Conservation (phyloP, 2,797 vertebrate species). For the Sebastes kiyomatsui region DNA sequence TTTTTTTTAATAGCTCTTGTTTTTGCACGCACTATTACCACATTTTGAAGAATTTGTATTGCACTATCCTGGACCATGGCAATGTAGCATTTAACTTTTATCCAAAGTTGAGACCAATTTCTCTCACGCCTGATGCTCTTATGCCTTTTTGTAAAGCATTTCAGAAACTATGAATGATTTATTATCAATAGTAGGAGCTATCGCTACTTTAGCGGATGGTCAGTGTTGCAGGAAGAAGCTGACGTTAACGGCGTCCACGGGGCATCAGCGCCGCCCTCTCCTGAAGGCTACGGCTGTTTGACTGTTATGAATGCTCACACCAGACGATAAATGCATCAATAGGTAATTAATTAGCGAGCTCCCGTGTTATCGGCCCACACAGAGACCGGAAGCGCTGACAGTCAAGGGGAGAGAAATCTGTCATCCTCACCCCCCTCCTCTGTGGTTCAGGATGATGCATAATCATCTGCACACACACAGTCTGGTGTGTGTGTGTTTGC, state of each 20-base stretch:
- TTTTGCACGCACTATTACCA: neutral
- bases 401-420: conserved; percentile 66
- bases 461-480: conserved; percentile 32
- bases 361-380: conserved; percentile 64
- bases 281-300: conserved; percentile 16
- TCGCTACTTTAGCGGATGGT: neutral
- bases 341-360: conserved; percentile 71
- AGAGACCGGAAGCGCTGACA: conserved; percentile 53
- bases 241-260: neutral
- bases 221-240: neutral
- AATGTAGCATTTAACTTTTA: neutral
- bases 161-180: neutral
- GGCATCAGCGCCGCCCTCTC: neutral
- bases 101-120: neutral
- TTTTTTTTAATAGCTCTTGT: neutral
- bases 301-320: conserved; percentile 34
- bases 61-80: neutral
- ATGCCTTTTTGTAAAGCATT: neutral
- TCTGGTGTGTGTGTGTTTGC: conserved; percentile 12
- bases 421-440: conserved; percentile 52
- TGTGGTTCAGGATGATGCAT: conserved; percentile 40
- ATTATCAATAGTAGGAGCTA: neutral
- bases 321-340: conserved; percentile 49
- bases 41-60: neutral
- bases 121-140: neutral